Percentiles rank a stretch among this genome's conserved stretches.
Conservation (phyloP, 2,113 vertebrate genomes). For the Phalacrocorax carbo region DNA sequence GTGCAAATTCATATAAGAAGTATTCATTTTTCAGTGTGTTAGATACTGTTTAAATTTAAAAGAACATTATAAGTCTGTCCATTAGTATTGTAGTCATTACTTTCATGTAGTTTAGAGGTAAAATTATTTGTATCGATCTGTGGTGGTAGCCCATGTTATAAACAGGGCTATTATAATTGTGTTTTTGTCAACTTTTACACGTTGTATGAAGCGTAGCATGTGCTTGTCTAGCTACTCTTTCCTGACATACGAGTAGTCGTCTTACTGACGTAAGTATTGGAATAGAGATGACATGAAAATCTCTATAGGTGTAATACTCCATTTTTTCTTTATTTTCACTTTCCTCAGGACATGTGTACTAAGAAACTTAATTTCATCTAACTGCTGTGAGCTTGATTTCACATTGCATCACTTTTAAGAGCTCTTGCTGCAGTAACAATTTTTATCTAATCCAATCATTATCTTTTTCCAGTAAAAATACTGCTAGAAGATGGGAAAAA, state of each 20-base stretch:
- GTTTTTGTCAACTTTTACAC: background rate
- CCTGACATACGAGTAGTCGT: background rate
- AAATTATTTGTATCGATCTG: background rate
- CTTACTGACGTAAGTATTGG: background rate
- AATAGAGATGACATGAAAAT: background rate
- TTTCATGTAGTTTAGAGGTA: background rate
- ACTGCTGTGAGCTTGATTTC: background rate
- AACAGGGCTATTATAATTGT: background rate
- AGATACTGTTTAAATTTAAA: background rate
- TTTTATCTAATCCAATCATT: background rate
- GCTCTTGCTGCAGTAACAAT: background rate
- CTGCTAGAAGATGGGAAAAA: background rate
- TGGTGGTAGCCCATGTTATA: background rate
- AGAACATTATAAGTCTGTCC: background rate
- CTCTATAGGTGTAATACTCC: background rate
- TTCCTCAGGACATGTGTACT: background rate
- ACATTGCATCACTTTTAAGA: background rate
- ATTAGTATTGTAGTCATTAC: background rate
- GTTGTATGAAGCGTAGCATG: background rate
- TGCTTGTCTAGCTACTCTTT: background rate
- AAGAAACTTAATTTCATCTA: background rate
- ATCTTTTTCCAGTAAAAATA: background rate
- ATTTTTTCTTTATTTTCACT: background rate
- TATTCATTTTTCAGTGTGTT: background rate
- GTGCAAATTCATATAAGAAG: background rate